Evolutionary conservation across 2,113 vertebrate genomes (phyloP).

Genomic region (Crotalus viridis): DNA sequence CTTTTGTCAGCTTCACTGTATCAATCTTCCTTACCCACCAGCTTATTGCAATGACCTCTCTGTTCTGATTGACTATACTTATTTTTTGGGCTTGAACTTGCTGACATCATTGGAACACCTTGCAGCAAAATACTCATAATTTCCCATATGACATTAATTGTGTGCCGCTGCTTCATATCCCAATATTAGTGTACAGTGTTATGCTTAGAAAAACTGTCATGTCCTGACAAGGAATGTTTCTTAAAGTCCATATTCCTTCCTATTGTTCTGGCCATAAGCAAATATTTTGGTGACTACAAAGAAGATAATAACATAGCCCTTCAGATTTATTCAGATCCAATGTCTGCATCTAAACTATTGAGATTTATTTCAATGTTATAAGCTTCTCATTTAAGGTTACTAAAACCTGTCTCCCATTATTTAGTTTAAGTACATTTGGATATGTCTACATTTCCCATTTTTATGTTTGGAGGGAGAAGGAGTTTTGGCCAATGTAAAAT

Average conservation of each 20-base stretch:
- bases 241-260: background rate
- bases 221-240: background rate
- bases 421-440: background rate
- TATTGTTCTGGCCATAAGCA: background rate
- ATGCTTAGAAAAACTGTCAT: background rate
- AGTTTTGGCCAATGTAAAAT: background rate
- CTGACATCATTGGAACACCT: background rate
- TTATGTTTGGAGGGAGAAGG: conserved; percentile 2
- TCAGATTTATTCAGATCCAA: background rate
- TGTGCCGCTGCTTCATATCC: background rate
- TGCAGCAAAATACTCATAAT: background rate
- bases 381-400: background rate
- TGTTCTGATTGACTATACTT: background rate
- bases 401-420: background rate
- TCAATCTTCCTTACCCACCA: conserved; percentile 36
- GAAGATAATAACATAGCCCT: background rate
- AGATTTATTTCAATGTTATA: background rate
- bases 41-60: conserved; percentile 29
- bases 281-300: background rate
- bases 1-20: conserved; percentile 36
- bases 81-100: background rate
- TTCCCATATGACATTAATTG: background rate
- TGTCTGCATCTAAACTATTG: background rate
- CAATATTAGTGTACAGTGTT: background rate
- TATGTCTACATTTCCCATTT: background rate